Evolutionary conservation across 2,888 invertebrate genomes (phyloP).

Genomic region (Apodemia hepburni): DNA sequence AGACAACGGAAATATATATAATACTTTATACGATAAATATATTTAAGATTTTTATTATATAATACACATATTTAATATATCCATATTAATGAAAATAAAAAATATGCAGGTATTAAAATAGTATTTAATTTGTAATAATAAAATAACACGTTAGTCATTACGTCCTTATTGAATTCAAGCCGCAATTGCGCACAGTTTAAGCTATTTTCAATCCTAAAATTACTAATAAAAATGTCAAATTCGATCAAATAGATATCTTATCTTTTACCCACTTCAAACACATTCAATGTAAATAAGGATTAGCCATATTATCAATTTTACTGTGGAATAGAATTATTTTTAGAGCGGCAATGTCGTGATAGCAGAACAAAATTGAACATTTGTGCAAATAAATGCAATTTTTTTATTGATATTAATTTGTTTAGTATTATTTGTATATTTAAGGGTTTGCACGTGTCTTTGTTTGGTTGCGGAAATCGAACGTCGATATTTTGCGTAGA

Average conservation of each 20-base stretch:
- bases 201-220: slow-evolving; percentile 20
- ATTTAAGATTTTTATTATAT: too few relatives aligned
- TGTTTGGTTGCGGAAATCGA: slow-evolving; percentile 7
- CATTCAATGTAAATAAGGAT: slow-evolving; percentile 71
- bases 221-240: slow-evolving; percentile 54
- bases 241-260: slow-evolving; percentile 58
- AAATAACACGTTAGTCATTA: neutral
- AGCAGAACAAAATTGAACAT: slow-evolving; percentile 47
- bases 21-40: too few relatives aligned
- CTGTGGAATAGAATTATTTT: slow-evolving; percentile 57
- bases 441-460: slow-evolving; percentile 44
- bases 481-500: slow-evolving; percentile 11
- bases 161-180: slow-evolving; percentile 12
- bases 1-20: too few relatives aligned
- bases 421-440: slow-evolving; percentile 43
- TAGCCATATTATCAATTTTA: slow-evolving; percentile 70
- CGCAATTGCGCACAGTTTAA: slow-evolving; percentile 38
- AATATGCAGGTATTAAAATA: neutral
- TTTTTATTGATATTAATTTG: slow-evolving; percentile 44
- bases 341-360: slow-evolving; percentile 45
- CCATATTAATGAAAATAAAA: neutral
- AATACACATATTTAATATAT: too few relatives aligned
- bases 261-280: slow-evolving; percentile 66
- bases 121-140: neutral
- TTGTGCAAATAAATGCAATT: slow-evolving; percentile 62